Conservation (phyloP, 2,797 vertebrate genomes). For the Centroberyx gerrardi region DNA sequence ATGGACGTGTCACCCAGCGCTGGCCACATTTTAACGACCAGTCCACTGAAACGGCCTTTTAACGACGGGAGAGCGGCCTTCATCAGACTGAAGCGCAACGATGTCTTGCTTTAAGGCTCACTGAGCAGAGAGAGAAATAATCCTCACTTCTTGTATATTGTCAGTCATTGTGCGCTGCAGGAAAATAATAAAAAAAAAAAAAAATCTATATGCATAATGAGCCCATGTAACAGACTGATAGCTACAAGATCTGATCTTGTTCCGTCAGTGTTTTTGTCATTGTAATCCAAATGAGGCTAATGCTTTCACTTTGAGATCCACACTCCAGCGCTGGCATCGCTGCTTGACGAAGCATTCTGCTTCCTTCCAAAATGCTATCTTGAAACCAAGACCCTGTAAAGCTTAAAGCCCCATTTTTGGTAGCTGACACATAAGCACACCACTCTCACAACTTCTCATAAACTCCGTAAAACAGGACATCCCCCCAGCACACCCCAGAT, state of each 20-base stretch:
- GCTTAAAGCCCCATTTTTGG: slow-evolving; percentile 23
- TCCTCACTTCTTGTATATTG: slow-evolving; percentile 26
- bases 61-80: slow-evolving; percentile 64
- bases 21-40: slow-evolving; percentile 80
- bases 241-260: slow-evolving; percentile 6
- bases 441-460: slow-evolving; percentile 10
- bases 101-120: slow-evolving; percentile 54
- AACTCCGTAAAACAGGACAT: slow-evolving; percentile 25
- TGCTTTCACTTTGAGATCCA: neutral
- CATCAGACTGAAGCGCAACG: slow-evolving; percentile 47
- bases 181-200: too few relatives aligned
- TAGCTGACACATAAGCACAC: slow-evolving; percentile 25
- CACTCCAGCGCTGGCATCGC: neutral
- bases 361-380: neutral
- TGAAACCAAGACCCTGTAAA: slow-evolving; percentile 17
- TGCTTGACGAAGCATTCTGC: neutral
- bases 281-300: neutral
- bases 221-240: slow-evolving; percentile 12
- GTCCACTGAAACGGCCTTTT: slow-evolving; percentile 72
- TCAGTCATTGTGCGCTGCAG: slow-evolving; percentile 20
- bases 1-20: slow-evolving; percentile 65
- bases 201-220: neutral
- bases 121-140: slow-evolving; percentile 23
- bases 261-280: slow-evolving; percentile 29
- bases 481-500: slow-evolving; percentile 36